Evolutionary conservation across 2,888 invertebrate species (phyloP).

Genomic region (Lumbricus terrestris): DNA sequence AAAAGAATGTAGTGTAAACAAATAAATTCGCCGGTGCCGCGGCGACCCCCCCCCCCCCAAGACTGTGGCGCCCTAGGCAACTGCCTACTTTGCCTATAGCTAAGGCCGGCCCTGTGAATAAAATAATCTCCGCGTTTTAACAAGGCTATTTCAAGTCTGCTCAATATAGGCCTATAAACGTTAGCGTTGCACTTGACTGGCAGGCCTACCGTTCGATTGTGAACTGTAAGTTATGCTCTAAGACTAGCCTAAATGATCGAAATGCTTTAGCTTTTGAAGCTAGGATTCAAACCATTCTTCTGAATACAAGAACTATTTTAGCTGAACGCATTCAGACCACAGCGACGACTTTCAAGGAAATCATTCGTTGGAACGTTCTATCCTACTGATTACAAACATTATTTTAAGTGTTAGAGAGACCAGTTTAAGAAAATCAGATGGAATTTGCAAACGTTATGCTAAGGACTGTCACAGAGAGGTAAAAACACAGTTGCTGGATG

Average conservation of each 20-base stretch:
- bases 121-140: neutral
- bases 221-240: neutral
- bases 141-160: neutral
- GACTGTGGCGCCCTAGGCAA: no score
- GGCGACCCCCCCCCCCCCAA: no score
- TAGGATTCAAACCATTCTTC: neutral
- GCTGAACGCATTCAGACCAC: neutral
- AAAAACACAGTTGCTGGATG: neutral
- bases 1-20: no score
- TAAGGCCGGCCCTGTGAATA: no score
- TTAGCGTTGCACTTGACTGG: neutral
- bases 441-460: neutral
- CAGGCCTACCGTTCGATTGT: no score
- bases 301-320: neutral
- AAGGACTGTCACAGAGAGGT: no score
- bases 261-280: neutral
- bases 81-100: no score
- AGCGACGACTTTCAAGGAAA: neutral
- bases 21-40: no score
- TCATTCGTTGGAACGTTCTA: no score
- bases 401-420: neutral
- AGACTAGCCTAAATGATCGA: no score
- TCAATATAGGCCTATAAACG: neutral
- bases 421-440: neutral
- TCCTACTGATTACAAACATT: neutral